Evolutionary conservation across 2,888 invertebrate genomes (phyloP), one percentile per base, ranked within the genome.

Genomic region (Rotaria magnacalcarata): DNA sequence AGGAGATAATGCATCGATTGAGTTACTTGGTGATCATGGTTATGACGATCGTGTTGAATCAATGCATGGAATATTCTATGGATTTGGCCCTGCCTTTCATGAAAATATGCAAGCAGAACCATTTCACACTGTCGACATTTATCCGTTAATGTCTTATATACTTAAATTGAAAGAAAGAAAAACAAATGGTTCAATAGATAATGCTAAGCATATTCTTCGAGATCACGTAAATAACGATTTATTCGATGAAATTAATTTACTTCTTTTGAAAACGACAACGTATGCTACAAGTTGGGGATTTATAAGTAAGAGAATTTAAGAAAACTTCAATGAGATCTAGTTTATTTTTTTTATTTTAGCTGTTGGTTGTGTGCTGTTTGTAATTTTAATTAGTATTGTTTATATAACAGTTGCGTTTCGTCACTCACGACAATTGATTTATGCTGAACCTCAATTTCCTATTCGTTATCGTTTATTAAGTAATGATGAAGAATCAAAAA

Each of bases 141-240:
- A 85, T 85, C 84, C 85, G 5, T 34, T 85, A 21, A 85, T 85
- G 84, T 85, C 84, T 24, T 52, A 56, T 52, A 50, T 85, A 47
- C 74, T 85, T 52, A 52, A 60, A 1, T 10, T 85, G 27, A 47
- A 50, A 16, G 50, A 43, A 10, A 50, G 84, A 47, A 27, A 47
- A 50, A 85, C 84, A 19, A 85, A 85, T 85, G 85, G 85, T 34
- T 85, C 84, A 21, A 21, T 85, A 7, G 27, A 47, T 11, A 84
- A 85, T 47, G 84, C 60, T 50, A 47, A 85, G 47, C 27, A 58
- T 16, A 85, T 85, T 84, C 34, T 85, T 1, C 34, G 24, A 1
- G 47, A 84, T 16, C 19, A 16, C 14, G 0, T 5, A 7, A 7
- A 84, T 14, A 16, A 11, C 16, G 19, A 27, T 11, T n/a, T 54